Evolutionary conservation across 2,797 vertebrate species (phyloP).

Genomic region (Pantherophis vulpinus): DNA sequence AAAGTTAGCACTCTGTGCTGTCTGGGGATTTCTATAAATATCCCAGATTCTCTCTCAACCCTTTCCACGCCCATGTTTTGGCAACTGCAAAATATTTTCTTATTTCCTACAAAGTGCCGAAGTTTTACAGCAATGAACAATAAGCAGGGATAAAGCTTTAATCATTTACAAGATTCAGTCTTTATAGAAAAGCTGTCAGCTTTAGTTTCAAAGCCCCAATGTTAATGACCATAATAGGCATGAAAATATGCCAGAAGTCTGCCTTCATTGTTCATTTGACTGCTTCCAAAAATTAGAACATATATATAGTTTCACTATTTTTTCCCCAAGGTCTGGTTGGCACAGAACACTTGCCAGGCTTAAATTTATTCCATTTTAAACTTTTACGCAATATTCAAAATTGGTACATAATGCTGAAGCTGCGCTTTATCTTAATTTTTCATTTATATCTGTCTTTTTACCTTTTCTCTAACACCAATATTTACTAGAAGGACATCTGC

Average conservation of each 20-base stretch:
- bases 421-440: not conserved
- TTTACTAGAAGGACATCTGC: not conserved
- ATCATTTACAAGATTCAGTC: slow-evolving; percentile 16
- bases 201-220: slow-evolving; percentile 16
- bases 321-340: not conserved
- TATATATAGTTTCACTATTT: not conserved
- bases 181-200: slow-evolving; percentile 15
- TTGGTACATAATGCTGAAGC: not conserved
- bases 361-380: not conserved
- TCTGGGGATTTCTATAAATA: not conserved
- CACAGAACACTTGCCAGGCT: not conserved
- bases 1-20: not conserved
- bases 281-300: slow-evolving; percentile 6
- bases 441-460: not conserved
- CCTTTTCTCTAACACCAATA: not conserved
- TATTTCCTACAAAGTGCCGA: slow-evolving; percentile 2
- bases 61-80: slow-evolving; percentile 3
- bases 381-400: not conserved
- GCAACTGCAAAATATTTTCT: not conserved
- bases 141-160: slow-evolving; percentile 8
- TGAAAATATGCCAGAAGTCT: slow-evolving; percentile 1
- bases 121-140: slow-evolving; percentile 12
- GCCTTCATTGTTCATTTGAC: not conserved
- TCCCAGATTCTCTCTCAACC: not conserved
- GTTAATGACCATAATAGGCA: slow-evolving; percentile 23